Base-by-base conservation (phyloP, 2,888 invertebrate species). In the Hypolimnas misippus region DNA sequence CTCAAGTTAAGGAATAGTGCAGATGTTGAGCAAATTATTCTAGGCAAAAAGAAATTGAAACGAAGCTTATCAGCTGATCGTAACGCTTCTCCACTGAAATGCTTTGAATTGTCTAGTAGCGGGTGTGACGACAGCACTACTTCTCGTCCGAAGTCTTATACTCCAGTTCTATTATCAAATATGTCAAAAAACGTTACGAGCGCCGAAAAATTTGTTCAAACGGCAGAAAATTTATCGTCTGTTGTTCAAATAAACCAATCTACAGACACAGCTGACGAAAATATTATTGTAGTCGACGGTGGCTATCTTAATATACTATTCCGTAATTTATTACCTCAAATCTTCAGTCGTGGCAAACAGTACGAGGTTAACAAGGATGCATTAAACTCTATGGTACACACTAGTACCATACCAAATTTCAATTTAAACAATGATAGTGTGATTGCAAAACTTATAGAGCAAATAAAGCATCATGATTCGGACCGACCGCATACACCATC, bases 281-380 rank as follows among this genome's bases (percentile, higher is more conserved):
- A 89, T 66, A 87, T 78, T 52, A 79, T 91, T 0, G 78, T 78
- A 1, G 92, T 92, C 3, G 92, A 92, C 61, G 92, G 92, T 7
- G 78, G 86, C 14, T 92, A 89, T 66, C 75, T 92, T 1, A 92
- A 92, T 61, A 91, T 92, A 61, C 70, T 92, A 1, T 91, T 92
- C 67, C 83, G 85, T 10, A 87, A 89, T 67, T 68, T 90, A 21
- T 77, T 87, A 25, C 90, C 92, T 1, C 82, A 86, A 68, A 92
- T 92, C 51, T 92, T 92, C 64, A 89, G 87, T 67, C 75, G 73
- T 38, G 85, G 83, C 3, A 92, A 87, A 70, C 85, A 87, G 57
- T 92, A 92, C 65, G 92, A 92, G 71, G 90, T 92, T 0, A 89
- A 92, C 65, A 87, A 89, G 63, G 86, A 87, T 66, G 92, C 88